A percentile compares a stretch with the other conserved stretches of the same genome.
phyloP scores from a whole-genome alignment of 2,888 invertebrate species.

The Sycophila texana region DNA sequence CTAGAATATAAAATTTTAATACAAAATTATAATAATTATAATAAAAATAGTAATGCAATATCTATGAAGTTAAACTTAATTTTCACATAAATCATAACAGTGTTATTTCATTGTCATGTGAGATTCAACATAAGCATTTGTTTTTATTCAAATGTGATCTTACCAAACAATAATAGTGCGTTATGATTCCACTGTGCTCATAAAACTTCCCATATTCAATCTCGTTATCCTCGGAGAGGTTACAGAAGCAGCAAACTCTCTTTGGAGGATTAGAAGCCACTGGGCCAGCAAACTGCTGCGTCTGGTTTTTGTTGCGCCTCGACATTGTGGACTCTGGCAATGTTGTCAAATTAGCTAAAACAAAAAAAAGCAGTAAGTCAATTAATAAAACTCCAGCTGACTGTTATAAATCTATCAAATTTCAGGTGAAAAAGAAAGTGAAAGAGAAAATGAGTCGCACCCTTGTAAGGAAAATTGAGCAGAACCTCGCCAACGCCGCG shows the following conservation, averaged over 20 bases:
- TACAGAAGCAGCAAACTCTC: constrained; percentile 78
- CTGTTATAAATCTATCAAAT: no score
- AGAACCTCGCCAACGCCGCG: constrained; percentile 12
- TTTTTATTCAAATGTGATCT: constrained; percentile 62
- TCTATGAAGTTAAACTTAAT: not conserved
- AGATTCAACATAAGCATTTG: no score
- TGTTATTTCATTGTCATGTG: not conserved
- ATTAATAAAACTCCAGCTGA: no score
- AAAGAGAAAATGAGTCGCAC: not conserved
- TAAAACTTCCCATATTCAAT: constrained; percentile 79
- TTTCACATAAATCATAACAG: not conserved
- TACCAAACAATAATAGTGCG: constrained; percentile 88
- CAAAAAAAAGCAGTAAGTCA: not conserved
- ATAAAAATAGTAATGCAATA: not conserved
- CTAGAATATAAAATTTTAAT: constrained; percentile 77
- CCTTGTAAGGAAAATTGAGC: constrained; percentile 7
- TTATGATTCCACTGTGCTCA: constrained; percentile 78
- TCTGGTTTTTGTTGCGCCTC: constrained; percentile 38
- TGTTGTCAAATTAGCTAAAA: constrained; percentile 39
- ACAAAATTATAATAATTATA: no score
- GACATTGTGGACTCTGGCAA: constrained; percentile 39
- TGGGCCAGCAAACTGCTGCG: not conserved
- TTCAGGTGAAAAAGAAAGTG: no score
- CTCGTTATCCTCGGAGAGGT: constrained; percentile 77
- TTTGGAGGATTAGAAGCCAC: not conserved